Evolutionary conservation across 1,140 invertebrate genomes (phyloP).

Genomic region (Diorhabda sublineata): DNA sequence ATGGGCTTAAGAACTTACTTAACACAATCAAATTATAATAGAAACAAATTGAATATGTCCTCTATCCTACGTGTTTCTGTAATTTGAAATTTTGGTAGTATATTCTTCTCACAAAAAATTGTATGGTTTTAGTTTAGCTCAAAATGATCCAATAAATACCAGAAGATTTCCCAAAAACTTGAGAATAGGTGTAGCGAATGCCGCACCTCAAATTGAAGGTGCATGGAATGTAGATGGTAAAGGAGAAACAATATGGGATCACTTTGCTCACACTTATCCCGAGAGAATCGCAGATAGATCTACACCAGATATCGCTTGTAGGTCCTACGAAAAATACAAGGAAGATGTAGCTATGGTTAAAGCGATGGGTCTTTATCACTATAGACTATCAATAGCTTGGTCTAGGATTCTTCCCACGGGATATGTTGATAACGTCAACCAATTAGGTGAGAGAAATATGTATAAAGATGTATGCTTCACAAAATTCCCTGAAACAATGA

Average conservation of each 20-base stretch:
- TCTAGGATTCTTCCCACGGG: constrained; percentile 55
- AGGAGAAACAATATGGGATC: constrained; percentile 47
- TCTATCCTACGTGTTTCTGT: too few relatives aligned
- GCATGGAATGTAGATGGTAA: constrained; percentile 50
- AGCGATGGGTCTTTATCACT: not conserved
- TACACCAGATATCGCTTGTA: constrained; percentile 2
- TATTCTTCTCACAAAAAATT: not conserved
- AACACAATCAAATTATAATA: too few relatives aligned
- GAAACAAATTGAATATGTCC: too few relatives aligned
- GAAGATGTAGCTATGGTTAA: constrained; percentile 7
- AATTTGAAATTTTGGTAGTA: too few relatives aligned
- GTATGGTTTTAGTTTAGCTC: not conserved
- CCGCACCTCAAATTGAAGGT: constrained; percentile 43
- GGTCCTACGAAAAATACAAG: constrained; percentile 3
- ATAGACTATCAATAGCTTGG: constrained; percentile 63
- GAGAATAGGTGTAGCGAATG: constrained; percentile 4
- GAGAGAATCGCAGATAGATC: not conserved
- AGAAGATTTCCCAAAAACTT: constrained; percentile 6
- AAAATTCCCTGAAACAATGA: too few relatives aligned
- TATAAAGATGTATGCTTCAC: too few relatives aligned
- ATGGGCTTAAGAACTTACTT: too few relatives aligned
- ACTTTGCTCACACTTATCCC: constrained; percentile 34
- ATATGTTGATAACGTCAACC: constrained; percentile 4
- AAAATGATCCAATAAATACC: not conserved
- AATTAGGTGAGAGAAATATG: not conserved